These are phyloP conservation scores for Rhinopomastus cyanomelas DNA, from an alignment of 2,113 vertebrate genomes.

Conservation along the genomic window DNA sequence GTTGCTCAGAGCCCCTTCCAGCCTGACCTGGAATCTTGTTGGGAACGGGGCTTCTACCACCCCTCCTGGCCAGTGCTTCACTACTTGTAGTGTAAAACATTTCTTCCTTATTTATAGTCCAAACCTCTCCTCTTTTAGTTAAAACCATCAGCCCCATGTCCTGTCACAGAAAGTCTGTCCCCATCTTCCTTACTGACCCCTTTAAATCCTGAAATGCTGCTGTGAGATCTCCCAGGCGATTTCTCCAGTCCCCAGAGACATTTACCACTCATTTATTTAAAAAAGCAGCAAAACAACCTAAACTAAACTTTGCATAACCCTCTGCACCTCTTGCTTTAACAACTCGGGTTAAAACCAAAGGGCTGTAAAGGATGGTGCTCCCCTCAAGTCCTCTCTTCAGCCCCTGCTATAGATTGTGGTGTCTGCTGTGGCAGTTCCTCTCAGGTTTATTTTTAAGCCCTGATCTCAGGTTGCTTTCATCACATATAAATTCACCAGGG, in stretches of 20 bases:
- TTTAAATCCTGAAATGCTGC: background rate
- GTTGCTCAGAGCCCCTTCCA: background rate
- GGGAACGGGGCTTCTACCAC: background rate
- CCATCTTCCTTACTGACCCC: background rate
- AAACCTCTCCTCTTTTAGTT: background rate
- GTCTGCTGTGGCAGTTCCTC: background rate
- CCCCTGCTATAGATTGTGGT: background rate
- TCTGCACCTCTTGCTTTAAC: background rate
- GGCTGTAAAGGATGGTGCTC: background rate
- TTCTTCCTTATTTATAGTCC: background rate
- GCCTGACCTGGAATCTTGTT: background rate
- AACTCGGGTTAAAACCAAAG: background rate
- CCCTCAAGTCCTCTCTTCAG: background rate
- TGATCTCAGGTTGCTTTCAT: background rate
- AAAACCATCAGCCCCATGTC: background rate
- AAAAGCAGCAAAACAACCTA: background rate
- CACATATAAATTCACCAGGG: background rate
- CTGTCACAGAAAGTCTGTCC: background rate
- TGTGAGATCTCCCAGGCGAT: background rate
- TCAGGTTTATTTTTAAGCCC: constrained; percentile 36
- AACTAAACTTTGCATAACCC: background rate
- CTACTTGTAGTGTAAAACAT: background rate
- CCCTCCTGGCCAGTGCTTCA: background rate
- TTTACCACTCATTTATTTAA: background rate
- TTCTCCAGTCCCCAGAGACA: background rate